These are phyloP conservation scores for Catamblyrhynchus diadema DNA, from an alignment of 2,797 vertebrate species.

Conservation along the genomic window DNA sequence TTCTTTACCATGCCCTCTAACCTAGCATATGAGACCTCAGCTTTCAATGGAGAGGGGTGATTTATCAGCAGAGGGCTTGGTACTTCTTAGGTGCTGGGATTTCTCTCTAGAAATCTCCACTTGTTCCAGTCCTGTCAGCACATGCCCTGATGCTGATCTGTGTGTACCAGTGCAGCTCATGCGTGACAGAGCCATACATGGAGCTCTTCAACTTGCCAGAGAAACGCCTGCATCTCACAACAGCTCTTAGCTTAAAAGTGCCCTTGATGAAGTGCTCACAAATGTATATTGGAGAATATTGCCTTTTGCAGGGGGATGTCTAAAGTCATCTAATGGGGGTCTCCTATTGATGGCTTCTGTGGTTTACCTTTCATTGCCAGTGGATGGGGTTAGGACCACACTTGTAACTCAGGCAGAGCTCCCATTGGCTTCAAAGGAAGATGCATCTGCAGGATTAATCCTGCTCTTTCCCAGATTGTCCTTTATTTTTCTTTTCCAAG, in stretches of 20 bases:
- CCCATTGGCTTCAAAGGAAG: constrained; percentile 32
- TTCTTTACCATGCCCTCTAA: background rate
- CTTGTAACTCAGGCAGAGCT: constrained; percentile 29
- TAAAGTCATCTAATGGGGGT: constrained; percentile 11
- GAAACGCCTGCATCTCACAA: background rate
- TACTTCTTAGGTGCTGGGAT: background rate
- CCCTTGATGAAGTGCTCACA: background rate
- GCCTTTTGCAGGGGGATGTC: background rate
- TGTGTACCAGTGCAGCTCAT: background rate
- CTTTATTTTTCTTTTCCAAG: background rate
- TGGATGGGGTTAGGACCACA: constrained; percentile 57
- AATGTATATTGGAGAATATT: background rate
- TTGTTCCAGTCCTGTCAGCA: background rate
- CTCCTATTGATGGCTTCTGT: constrained; percentile 28
- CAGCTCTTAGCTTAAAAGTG: constrained; percentile 5
- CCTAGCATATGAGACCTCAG: background rate
- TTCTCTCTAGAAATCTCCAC: background rate
- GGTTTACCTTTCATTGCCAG: constrained; percentile 58
- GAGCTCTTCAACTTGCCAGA: background rate
- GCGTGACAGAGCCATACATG: constrained; percentile 11
- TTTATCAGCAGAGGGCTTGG: background rate
- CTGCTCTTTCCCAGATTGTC: background rate
- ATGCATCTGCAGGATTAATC: constrained; percentile 38
- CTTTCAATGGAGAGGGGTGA: constrained; percentile 3
- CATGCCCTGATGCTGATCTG: constrained; percentile 1